Conservation (phyloP, 2,797 vertebrate species). For the Takifugu rubripes region DNA sequence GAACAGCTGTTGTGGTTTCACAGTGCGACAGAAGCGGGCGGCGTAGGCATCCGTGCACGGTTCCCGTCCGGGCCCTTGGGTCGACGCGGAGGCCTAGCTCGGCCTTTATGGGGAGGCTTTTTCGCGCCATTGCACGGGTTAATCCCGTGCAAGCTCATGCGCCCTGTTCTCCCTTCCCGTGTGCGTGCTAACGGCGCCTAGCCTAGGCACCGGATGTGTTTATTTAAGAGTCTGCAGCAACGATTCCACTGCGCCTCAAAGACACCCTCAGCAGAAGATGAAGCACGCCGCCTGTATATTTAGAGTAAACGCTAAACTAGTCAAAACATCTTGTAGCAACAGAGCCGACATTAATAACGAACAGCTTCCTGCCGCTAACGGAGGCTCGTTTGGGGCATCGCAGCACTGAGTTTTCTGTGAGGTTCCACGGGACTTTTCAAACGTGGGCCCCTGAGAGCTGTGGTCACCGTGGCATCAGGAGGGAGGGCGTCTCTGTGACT, state of each 20-base stretch:
- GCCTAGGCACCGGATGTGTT: constrained; percentile 63
- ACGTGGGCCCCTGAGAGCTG: constrained; percentile 43
- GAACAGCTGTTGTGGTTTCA: no score
- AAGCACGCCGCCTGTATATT: constrained; percentile 68
- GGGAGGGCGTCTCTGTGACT: constrained; percentile 56
- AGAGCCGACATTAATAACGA: constrained; percentile 68
- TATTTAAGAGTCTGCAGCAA: constrained; percentile 70
- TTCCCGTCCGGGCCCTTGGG: no score
- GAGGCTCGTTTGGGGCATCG: constrained; percentile 60
- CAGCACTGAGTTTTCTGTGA: constrained; percentile 57
- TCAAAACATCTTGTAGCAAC: constrained; percentile 63
- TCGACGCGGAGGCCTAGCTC: constrained; percentile 19
- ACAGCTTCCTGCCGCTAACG: constrained; percentile 71
- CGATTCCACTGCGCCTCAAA: constrained; percentile 71
- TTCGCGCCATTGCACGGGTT: no score
- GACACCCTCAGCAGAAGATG: constrained; percentile 57
- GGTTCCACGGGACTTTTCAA: constrained; percentile 63
- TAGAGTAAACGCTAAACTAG: constrained; percentile 67
- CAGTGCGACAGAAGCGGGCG: no score
- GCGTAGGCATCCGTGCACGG: no score
- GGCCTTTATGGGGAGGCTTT: no score
- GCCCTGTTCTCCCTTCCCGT: constrained; percentile 33
- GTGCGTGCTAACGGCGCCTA: not conserved
- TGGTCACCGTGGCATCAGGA: constrained; percentile 42
- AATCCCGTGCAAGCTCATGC: constrained; percentile 3